Conservation (phyloP, 2,888 invertebrate genomes). For the Drosophila phalerata region DNA sequence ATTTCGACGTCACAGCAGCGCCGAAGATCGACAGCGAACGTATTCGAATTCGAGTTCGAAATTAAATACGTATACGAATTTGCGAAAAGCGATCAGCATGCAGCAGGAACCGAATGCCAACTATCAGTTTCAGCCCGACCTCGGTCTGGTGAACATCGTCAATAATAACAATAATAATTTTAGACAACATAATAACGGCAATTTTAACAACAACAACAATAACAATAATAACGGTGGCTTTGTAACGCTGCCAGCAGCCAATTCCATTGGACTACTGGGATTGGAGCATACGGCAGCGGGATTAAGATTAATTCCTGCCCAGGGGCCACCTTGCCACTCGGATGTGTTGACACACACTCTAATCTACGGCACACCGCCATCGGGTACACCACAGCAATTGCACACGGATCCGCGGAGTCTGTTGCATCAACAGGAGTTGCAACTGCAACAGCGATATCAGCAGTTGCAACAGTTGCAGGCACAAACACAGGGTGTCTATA, state of each 20-base stretch:
- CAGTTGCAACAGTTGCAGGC: conserved; percentile 84
- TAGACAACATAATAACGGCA: conserved; percentile 13
- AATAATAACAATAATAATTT: conserved; percentile 52
- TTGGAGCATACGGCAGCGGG: conserved; percentile 71
- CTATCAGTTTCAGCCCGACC: conserved; percentile 85
- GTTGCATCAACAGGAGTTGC: conserved; percentile 84
- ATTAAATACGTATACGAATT: conserved; percentile 26
- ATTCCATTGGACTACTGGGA: conserved; percentile 59
- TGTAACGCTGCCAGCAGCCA: conserved; percentile 65
- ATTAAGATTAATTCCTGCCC: conserved; percentile 57
- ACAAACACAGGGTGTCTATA: conserved; percentile 82
- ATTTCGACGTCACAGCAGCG: conserved; percentile 63
- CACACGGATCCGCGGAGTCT: conserved; percentile 82
- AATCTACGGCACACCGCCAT: conserved; percentile 84
- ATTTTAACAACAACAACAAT: conserved; percentile 26
- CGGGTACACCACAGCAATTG: conserved; percentile 78
- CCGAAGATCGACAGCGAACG: conserved; percentile 63
- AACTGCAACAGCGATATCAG: conserved; percentile 84
- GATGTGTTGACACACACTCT: conserved; percentile 84
- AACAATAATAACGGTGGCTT: conserved; percentile 47
- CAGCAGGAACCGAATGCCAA: conserved; percentile 85
- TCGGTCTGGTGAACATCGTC: conserved; percentile 84
- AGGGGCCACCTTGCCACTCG: conserved; percentile 59
- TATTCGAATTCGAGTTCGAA: conserved; percentile 38
- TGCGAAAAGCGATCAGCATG: conserved; percentile 81